Conservation (phyloP, 2,888 invertebrate genomes). For the Salticus scenicus region DNA sequence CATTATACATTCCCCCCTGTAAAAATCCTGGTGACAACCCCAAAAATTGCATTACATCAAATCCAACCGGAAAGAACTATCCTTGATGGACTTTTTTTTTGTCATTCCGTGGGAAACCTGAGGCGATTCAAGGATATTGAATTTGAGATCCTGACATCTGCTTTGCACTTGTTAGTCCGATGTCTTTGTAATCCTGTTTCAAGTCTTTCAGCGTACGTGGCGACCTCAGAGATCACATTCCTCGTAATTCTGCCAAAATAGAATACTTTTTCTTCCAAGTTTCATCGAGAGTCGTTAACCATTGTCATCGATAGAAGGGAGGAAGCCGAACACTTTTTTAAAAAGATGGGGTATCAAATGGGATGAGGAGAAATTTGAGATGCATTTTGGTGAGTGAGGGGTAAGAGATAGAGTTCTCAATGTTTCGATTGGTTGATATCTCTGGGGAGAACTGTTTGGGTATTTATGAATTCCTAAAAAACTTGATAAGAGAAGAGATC, state of each 20-base stretch:
- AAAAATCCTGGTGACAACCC: too few relatives aligned
- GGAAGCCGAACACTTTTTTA: not conserved
- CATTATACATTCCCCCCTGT: too few relatives aligned
- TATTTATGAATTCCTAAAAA: too few relatives aligned
- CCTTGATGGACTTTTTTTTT: slow-evolving; percentile 6
- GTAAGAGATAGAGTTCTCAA: not conserved
- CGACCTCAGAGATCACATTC: slow-evolving; percentile 43
- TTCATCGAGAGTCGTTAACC: slow-evolving; percentile 29
- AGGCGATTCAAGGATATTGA: slow-evolving; percentile 19
- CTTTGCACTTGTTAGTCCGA: slow-evolving; percentile 41
- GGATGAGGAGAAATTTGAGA: not conserved
- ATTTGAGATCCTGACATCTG: slow-evolving; percentile 59
- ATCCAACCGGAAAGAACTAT: not conserved
- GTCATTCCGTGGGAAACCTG: slow-evolving; percentile 46
- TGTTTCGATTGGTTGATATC: not conserved
- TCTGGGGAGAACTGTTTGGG: too few relatives aligned
- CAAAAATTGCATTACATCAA: not conserved
- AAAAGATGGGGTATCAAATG: not conserved
- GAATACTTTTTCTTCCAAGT: slow-evolving; percentile 22
- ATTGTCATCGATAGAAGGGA: slow-evolving; percentile 45
- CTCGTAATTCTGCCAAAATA: slow-evolving; percentile 27
- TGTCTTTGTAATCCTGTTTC: slow-evolving; percentile 60
- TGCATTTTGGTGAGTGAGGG: not conserved
- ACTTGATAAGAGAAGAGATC: too few relatives aligned
- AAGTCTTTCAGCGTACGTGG: slow-evolving; percentile 44